Evolutionary conservation across 2,888 invertebrate species (phyloP), one percentile per base, ranked within the genome.

Genomic region (Drosophila mimetica): DNA sequence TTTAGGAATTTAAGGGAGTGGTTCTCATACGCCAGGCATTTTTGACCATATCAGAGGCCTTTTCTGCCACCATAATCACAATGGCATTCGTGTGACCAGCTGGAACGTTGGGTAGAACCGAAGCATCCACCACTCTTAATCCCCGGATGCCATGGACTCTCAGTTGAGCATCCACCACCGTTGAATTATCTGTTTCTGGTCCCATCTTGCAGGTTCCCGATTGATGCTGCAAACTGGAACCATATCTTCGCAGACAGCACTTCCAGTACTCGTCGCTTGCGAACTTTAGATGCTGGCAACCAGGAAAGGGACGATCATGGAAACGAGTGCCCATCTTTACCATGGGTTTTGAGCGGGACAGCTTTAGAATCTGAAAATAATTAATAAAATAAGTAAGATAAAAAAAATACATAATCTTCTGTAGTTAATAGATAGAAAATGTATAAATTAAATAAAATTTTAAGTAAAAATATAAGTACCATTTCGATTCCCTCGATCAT

Each of bases 401-500:
- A 5, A 30, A 8, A 22, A 22, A 22, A 22, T 22, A 22, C 5
- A 22, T 22, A 22, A 22, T 22, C 2, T 3, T 22, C 4, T 22
- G 3, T 22, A 2, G 22, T 22, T 22, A 22, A n/a, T n/a, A n/a
- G n/a, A n/a, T n/a, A n/a, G n/a, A n/a, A n/a, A n/a, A n/a, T n/a
- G n/a, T n/a, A n/a, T n/a, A n/a, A n/a, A n/a, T n/a, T n/a, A n/a
- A n/a, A n/a, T n/a, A n/a, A n/a, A n/a, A n/a, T 25, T 25, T 25
- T 7, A 25, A 7, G 7, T 25, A 25, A 7, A 5, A 11, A 30
- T 22, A 44, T 14, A 11, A 91, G 92, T 90, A 96, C 96, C 93
- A 95, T 92, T 88, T 95, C 94, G 34, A 96, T 93, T 39, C 96
- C 97, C 89, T 96, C 95, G 11, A 96, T 93, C 92, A 97, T 93